Percentiles rank a stretch among this genome's conserved stretches.
Evolutionary conservation across 2,113 vertebrate species (phyloP).

Genomic region (Circaetus gallicus): DNA sequence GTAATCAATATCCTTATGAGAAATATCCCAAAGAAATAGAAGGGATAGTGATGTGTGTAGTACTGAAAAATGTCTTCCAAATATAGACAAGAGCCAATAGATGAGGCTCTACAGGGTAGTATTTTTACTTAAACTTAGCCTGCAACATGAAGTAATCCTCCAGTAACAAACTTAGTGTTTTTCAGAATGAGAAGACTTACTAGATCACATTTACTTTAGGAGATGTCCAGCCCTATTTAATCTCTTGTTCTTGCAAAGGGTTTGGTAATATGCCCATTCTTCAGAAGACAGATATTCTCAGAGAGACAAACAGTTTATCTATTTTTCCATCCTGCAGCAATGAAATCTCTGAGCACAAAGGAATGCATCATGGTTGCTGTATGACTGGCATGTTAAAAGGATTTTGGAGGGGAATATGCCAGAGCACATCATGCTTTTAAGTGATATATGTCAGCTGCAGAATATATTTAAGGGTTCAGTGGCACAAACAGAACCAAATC

Average conservation of each 20-base stretch:
- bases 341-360: background rate
- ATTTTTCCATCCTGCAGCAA: background rate
- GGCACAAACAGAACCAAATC: background rate
- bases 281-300: background rate
- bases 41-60: background rate
- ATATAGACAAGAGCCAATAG: background rate
- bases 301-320: background rate
- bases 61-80: background rate
- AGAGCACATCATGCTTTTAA: conserved; percentile 22
- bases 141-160: background rate
- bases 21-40: background rate
- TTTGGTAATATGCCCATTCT: background rate
- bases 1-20: background rate
- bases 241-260: background rate
- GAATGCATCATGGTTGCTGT: background rate
- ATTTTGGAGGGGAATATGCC: conserved; percentile 7
- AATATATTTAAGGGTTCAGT: conserved; percentile 41
- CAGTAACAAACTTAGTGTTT: background rate
- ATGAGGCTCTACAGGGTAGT: background rate
- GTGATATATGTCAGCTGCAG: conserved; percentile 20
- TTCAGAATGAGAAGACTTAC: background rate
- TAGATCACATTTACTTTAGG: background rate
- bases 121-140: background rate
- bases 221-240: background rate
- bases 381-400: background rate